phyloP scores from a whole-genome alignment of 2,888 invertebrate species.

The Tryphoninae sp. region DNA sequence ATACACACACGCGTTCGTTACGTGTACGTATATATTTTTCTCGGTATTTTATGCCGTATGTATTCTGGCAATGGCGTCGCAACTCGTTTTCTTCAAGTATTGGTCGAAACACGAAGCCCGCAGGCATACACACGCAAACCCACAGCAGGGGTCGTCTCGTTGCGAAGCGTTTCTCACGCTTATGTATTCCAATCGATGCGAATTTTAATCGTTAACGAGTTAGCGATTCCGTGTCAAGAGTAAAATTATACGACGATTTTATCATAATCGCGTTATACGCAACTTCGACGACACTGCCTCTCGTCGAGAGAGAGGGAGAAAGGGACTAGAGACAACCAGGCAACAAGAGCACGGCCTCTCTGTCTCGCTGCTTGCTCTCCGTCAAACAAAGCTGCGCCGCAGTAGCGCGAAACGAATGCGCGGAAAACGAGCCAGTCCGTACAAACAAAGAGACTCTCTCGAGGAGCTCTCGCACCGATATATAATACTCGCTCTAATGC shows the following conservation, averaged over 20 bases:
- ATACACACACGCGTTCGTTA: conserved; percentile 10
- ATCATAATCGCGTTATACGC: not conserved
- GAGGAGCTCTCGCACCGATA: conserved; percentile 11
- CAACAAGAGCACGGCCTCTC: conserved; percentile 23
- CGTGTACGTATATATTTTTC: not conserved
- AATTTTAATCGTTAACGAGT: not conserved
- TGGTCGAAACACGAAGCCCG: not conserved
- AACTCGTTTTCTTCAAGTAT: not conserved
- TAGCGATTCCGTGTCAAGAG: not conserved
- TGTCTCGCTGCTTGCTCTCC: conserved; percentile 29
- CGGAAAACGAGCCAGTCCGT: conserved; percentile 62
- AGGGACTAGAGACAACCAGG: not conserved
- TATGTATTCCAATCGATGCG: conserved; percentile 1
- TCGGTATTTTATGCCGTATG: not conserved
- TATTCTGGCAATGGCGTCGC: conserved; percentile 16
- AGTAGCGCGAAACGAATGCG: conserved; percentile 74
- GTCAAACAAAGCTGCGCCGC: conserved; percentile 77
- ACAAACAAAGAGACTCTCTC: conserved; percentile 73
- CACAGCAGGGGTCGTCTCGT: not conserved
- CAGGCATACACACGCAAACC: not conserved
- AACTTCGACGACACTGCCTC: not conserved
- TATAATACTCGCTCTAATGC: conserved; percentile 32
- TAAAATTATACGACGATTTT: not conserved
- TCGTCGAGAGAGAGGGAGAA: not conserved
- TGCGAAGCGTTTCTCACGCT: not conserved